phyloP scores from a whole-genome alignment of 1,140 invertebrate species.

The Ceratina australensis region DNA sequence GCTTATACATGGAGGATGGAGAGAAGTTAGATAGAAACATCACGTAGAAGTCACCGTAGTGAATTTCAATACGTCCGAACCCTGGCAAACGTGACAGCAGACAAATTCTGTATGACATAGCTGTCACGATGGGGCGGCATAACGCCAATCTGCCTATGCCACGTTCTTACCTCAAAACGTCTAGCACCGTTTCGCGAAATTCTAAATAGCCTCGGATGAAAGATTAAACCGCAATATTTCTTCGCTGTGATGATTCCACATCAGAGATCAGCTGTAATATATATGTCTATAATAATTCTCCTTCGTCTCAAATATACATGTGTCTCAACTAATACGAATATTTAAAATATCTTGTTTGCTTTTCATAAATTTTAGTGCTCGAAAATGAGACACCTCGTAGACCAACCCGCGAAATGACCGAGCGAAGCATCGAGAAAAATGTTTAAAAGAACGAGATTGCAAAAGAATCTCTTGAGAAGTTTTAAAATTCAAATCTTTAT shows the following conservation, averaged over 20 bases:
- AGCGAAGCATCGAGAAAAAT: not conserved
- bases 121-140: slow-evolving; percentile 25
- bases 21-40: slow-evolving; percentile 9
- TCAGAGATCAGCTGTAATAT: no score
- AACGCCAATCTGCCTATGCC: not conserved
- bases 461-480: not conserved
- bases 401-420: no score
- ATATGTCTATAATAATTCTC: no score
- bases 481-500: slow-evolving; percentile 1
- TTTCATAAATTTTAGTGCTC: no score
- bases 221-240: no score
- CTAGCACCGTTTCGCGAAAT: not conserved
- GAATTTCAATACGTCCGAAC: slow-evolving; percentile 50
- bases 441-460: not conserved
- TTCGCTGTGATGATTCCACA: no score
- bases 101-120: slow-evolving; percentile 43
- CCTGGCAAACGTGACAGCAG: slow-evolving; percentile 14
- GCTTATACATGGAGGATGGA: not conserved
- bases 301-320: no score
- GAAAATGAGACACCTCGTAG: no score
- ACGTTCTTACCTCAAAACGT: slow-evolving; percentile 12
- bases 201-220: no score
- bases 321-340: no score
- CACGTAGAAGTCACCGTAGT: slow-evolving; percentile 12
- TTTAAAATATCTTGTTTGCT: no score